phyloP scores from a whole-genome alignment of 1,140 invertebrate genomes.

The Ceratina calcarata region DNA sequence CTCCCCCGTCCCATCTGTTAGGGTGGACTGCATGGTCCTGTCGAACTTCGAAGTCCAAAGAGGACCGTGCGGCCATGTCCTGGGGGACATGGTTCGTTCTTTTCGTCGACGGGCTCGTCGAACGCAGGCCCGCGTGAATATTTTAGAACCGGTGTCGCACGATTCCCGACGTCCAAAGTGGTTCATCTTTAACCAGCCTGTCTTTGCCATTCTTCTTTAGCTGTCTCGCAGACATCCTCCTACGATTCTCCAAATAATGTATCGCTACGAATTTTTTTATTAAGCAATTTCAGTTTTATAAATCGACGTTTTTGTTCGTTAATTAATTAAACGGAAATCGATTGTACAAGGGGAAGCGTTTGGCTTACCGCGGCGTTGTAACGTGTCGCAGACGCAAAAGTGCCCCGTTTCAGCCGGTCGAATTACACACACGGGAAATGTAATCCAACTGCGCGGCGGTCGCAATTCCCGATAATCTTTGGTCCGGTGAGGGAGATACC shows the following conservation, averaged over 20 bases:
- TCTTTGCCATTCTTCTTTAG: no score
- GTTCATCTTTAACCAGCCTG: conserved; percentile 49
- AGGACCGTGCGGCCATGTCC: conserved; percentile 41
- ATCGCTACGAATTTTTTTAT: background rate
- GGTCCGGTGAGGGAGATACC: conserved; percentile 17
- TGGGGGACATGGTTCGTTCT: conserved; percentile 47
- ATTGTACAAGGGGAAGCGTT: no score
- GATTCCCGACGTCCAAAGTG: conserved; percentile 19
- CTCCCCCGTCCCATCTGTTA: no score
- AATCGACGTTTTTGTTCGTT: background rate
- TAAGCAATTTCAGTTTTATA: background rate
- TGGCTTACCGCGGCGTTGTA: background rate
- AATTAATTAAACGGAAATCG: no score
- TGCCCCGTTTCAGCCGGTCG: background rate
- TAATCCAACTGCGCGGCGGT: conserved; percentile 29
- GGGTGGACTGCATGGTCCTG: conserved; percentile 6
- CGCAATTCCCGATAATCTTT: conserved; percentile 35
- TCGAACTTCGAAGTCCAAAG: conserved; percentile 35
- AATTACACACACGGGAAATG: conserved; percentile 25
- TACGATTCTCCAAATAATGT: no score
- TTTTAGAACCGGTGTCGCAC: conserved; percentile 51
- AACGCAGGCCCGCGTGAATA: conserved; percentile 66
- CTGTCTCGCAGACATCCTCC: no score
- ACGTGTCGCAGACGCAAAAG: background rate
- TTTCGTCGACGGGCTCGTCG: conserved; percentile 54